Evolutionary conservation across 2,888 invertebrate species (phyloP).

Genomic region (Lottia scabra): DNA sequence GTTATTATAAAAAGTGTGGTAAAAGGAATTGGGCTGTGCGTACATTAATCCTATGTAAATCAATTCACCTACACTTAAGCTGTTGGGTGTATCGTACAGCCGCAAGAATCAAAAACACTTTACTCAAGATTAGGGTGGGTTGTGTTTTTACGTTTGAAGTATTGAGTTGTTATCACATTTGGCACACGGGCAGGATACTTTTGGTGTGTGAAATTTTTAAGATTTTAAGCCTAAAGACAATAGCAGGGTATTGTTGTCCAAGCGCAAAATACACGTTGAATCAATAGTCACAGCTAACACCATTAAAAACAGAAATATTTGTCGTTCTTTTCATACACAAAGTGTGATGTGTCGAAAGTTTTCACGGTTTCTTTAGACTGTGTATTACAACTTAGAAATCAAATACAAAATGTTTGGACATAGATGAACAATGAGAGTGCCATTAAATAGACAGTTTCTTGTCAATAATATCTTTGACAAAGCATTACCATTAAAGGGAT

Average conservation of each 20-base stretch:
- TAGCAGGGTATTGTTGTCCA: conserved; percentile 1
- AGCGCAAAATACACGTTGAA: not conserved
- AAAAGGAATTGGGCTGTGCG: too few relatives aligned
- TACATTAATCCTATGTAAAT: too few relatives aligned
- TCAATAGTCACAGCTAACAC: not conserved
- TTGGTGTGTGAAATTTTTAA: not conserved
- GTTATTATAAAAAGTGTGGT: too few relatives aligned
- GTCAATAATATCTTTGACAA: too few relatives aligned
- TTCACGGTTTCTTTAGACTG: not conserved
- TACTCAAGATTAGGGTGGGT: too few relatives aligned
- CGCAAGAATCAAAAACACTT: too few relatives aligned
- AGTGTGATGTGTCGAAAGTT: not conserved
- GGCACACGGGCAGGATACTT: not conserved
- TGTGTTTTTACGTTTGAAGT: not conserved
- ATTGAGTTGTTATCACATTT: not conserved
- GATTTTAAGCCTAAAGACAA: not conserved
- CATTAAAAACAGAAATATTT: not conserved
- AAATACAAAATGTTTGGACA: not conserved
- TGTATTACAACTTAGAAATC: not conserved
- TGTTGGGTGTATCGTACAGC: too few relatives aligned
- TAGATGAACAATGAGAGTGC: too few relatives aligned
- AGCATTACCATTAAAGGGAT: too few relatives aligned
- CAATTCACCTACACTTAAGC: too few relatives aligned
- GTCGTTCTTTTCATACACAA: not conserved
- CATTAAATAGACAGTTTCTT: too few relatives aligned